Evolutionary conservation across 1,140 invertebrate species (phyloP), one percentile per base, ranked within the genome.

Genomic region (Mylabris phalerata): DNA sequence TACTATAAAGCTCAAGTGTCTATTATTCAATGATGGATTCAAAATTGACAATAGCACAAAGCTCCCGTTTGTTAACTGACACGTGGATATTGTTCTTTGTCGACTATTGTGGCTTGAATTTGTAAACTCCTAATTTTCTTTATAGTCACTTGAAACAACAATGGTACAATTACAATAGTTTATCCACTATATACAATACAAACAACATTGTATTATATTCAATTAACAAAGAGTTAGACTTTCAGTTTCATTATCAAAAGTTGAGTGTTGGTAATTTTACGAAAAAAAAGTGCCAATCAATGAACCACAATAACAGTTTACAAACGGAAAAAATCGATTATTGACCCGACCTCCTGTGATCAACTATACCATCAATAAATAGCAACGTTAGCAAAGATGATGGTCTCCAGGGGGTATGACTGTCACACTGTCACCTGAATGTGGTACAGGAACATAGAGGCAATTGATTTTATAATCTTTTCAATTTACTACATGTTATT

Each of bases 401-500:
- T 44, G 50, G 50, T 51, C 61, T 38, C 43, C 50, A 38, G 48
- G 48, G 47, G 51, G 46, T 50, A 59, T 59, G 49, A 58, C 63
- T 57, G 60, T 67, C 60, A 61, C 56, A 64, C 65, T 67, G 65
- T 65, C 65, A 65, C 63, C 57, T 67, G 46, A 49, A 60, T 32
- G 58, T 68, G 61, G 60, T 65, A 63, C 55, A 39, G 41, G 55
- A 26, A 61, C 50, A 41, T 49, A 56, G 56, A 61, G 61, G 59
- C 64, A 68, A 71, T 71, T 71, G 71, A 71, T 70, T 69, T 65
- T 71, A 67, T 72, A 72, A 71, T 70, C 70, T 72, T 67, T 72
- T 72, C 70, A 72, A 71, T 71, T 71, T 72, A 67, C 63, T 68
- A 66, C 65, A 66, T 72, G 71, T 72, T 72, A 71, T 72, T 69